Conservation (phyloP, 2,888 invertebrate genomes). For the Cosmopolites sordidus region DNA sequence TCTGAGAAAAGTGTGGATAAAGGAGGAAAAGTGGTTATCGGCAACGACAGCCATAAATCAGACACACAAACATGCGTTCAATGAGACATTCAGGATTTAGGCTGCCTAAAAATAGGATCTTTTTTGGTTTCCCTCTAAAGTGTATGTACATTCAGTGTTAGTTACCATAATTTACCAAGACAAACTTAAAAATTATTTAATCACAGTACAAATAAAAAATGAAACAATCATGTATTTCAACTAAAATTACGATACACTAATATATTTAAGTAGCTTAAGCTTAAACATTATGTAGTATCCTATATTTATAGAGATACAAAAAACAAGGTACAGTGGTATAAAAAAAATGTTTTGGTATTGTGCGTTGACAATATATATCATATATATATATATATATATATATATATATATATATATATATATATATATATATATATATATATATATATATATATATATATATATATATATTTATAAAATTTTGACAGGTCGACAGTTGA, state of each 20-base stretch:
- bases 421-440: no score
- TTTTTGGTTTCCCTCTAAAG: conserved; percentile 9
- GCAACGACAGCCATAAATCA: conserved; percentile 23
- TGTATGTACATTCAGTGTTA: conserved; percentile 19
- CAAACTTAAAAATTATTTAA: conserved; percentile 6
- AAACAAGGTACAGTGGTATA: neutral
- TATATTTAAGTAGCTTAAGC: neutral
- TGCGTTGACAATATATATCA: neutral
- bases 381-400: no score
- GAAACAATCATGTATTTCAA: neutral
- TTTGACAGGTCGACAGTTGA: conserved; percentile 12
- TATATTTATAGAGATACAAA: neutral
- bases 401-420: no score
- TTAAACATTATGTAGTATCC: neutral
- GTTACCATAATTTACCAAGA: conserved; percentile 3
- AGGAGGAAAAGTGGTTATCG: conserved; percentile 12
- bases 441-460: no score
- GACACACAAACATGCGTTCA: conserved; percentile 9
- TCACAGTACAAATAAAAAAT: conserved; percentile 19
- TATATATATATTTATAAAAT: neutral
- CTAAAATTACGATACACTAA: conserved; percentile 8
- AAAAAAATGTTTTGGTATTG: neutral
- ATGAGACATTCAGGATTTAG: conserved; percentile 18
- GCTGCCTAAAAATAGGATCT: conserved; percentile 23
- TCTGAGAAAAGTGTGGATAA: conserved; percentile 8